Evolutionary conservation across 2,888 invertebrate species (phyloP).

Genomic region (Dinocampus coccinellae): DNA sequence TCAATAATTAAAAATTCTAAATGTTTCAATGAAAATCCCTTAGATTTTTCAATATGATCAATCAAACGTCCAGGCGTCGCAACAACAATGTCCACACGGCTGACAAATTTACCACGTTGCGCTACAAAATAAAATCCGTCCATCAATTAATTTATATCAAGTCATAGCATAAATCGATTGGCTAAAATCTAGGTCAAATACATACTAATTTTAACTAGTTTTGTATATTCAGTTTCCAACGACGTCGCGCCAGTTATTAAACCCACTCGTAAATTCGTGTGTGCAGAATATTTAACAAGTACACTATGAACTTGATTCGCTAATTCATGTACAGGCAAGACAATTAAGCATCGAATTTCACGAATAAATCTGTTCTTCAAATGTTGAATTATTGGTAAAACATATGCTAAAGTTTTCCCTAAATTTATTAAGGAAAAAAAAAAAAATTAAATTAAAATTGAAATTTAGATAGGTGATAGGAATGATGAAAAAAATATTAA

Average conservation of each 20-base stretch:
- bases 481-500: not conserved
- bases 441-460: not conserved
- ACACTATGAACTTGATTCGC: conserved; percentile 91
- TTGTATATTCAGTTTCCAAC: conserved; percentile 78
- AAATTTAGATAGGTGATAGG: not conserved
- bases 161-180: no score
- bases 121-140: conserved; percentile 48
- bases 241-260: conserved; percentile 79
- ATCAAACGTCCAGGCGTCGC: conserved; percentile 94
- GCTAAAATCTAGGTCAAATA: conserved; percentile 61
- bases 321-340: conserved; percentile 92
- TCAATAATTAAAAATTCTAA: conserved; percentile 91
- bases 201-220: conserved; percentile 71
- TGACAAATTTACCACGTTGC: conserved; percentile 71
- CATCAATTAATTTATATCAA: no score
- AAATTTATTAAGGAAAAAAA: not conserved
- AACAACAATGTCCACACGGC: conserved; percentile 86
- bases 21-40: conserved; percentile 80
- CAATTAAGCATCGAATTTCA: conserved; percentile 85
- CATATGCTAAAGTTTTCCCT: conserved; percentile 92
- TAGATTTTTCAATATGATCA: conserved; percentile 89
- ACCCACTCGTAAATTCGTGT: conserved; percentile 79
- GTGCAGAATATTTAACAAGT: conserved; percentile 78
- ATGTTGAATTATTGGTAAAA: conserved; percentile 85
- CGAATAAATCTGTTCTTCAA: conserved; percentile 75